These are phyloP conservation scores for Trichonephila inaurata DNA, from an alignment of 1,140 invertebrate genomes.

Conservation along the genomic window DNA sequence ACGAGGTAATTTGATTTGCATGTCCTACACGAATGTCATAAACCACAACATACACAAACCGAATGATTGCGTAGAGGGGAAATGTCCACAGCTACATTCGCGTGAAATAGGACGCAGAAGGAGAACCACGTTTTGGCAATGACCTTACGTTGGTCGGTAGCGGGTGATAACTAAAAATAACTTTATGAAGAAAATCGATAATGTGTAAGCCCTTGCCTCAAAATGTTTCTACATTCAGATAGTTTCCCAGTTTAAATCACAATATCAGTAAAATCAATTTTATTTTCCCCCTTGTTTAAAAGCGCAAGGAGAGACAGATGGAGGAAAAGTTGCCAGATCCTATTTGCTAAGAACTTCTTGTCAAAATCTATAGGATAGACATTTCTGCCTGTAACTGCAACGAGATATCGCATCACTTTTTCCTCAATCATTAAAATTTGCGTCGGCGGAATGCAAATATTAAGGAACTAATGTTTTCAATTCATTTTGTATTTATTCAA, in stretches of 20 bases:
- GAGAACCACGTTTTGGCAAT: slow-evolving; percentile 75
- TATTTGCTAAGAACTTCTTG: neutral
- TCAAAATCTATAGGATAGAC: neutral
- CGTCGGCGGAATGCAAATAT: too few relatives aligned
- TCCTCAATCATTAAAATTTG: too few relatives aligned
- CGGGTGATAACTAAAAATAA: slow-evolving; percentile 60
- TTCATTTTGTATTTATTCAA: too few relatives aligned
- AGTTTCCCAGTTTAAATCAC: slow-evolving; percentile 1
- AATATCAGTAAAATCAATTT: slow-evolving; percentile 53
- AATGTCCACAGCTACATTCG: slow-evolving; percentile 59
- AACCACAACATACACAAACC: slow-evolving; percentile 71
- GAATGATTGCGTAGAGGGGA: slow-evolving; percentile 56
- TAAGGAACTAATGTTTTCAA: too few relatives aligned
- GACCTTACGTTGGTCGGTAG: slow-evolving; percentile 69
- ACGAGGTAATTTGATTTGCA: slow-evolving; percentile 35
- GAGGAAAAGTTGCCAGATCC: slow-evolving; percentile 16
- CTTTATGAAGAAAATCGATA: slow-evolving; percentile 54
- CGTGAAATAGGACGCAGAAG: slow-evolving; percentile 74
- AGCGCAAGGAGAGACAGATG: neutral
- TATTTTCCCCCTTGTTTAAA: slow-evolving; percentile 13
- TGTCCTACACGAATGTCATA: slow-evolving; percentile 63
- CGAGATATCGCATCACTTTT: neutral
- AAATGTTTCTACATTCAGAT: neutral
- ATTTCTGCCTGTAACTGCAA: neutral
- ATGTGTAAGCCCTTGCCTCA: neutral